These are phyloP conservation scores for Papilio protenor DNA, from an alignment of 2,888 invertebrate species.

Conservation along the genomic window DNA sequence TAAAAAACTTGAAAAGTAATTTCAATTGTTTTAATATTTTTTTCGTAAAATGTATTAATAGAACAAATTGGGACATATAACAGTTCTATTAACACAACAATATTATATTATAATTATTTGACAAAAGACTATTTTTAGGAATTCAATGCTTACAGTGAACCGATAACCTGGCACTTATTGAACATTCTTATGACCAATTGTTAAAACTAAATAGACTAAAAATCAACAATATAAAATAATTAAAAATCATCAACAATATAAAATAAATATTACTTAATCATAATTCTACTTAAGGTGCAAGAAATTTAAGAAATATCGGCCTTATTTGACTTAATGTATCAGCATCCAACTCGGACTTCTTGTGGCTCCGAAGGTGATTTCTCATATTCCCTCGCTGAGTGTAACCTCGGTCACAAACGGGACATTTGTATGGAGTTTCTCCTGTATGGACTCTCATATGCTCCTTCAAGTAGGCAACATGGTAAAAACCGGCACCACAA, in stretches of 20 bases:
- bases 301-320: slow-evolving; percentile 72
- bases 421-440: slow-evolving; percentile 80
- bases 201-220: not conserved
- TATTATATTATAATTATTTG: too few relatives aligned
- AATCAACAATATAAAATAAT: not conserved
- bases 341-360: slow-evolving; percentile 70
- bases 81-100: too few relatives aligned
- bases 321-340: slow-evolving; percentile 68
- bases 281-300: slow-evolving; percentile 58
- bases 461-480: slow-evolving; percentile 75
- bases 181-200: not conserved
- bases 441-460: slow-evolving; percentile 81
- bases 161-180: too few relatives aligned
- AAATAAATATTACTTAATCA: not conserved
- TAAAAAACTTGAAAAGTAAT: not conserved
- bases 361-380: slow-evolving; percentile 75
- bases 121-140: not conserved
- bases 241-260: too few relatives aligned
- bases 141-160: not conserved
- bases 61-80: not conserved
- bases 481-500: slow-evolving; percentile 74
- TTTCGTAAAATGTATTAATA: not conserved
- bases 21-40: not conserved
- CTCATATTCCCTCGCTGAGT: slow-evolving; percentile 80
- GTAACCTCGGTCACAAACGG: slow-evolving; percentile 76